phyloP scores from a whole-genome alignment of 2,888 invertebrate genomes.

The Galerucella nymphaeae region DNA sequence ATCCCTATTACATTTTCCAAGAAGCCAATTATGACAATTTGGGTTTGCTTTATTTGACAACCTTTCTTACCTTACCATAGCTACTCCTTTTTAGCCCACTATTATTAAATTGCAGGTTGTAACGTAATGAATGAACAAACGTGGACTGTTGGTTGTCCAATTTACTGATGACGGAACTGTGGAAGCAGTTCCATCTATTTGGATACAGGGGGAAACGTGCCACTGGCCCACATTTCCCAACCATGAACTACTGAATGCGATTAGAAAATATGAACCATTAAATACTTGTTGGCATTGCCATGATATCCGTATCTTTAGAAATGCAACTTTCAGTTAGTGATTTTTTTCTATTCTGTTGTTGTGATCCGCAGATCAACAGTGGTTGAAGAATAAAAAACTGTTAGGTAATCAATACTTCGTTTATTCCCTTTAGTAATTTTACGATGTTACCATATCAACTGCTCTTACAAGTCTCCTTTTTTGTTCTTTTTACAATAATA shows the following conservation, averaged over 20 bases:
- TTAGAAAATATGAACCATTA: conserved; percentile 13
- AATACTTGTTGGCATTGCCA: conserved; percentile 27
- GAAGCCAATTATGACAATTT: background rate
- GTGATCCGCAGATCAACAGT: no score
- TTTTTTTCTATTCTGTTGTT: background rate
- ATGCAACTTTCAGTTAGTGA: conserved; percentile 27
- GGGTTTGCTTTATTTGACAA: background rate
- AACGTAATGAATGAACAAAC: conserved; percentile 15
- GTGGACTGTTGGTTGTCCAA: conserved; percentile 28
- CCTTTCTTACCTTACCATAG: background rate
- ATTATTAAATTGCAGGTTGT: background rate
- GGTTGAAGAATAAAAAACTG: no score
- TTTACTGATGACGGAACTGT: no score
- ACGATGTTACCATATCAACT: no score
- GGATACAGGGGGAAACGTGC: no score
- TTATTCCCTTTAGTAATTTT: no score
- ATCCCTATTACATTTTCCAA: conserved; percentile 2
- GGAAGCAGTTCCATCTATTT: no score
- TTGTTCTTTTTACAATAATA: no score
- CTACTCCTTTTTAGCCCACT: background rate
- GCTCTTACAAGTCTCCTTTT: no score
- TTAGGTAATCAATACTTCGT: no score
- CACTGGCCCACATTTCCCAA: no score
- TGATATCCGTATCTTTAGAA: conserved; percentile 21
- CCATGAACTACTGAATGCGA: no score